Evolutionary conservation across 2,113 vertebrate species (phyloP), one percentile per base, ranked within the genome.

Genomic region (Atherinomorus stipes): DNA sequence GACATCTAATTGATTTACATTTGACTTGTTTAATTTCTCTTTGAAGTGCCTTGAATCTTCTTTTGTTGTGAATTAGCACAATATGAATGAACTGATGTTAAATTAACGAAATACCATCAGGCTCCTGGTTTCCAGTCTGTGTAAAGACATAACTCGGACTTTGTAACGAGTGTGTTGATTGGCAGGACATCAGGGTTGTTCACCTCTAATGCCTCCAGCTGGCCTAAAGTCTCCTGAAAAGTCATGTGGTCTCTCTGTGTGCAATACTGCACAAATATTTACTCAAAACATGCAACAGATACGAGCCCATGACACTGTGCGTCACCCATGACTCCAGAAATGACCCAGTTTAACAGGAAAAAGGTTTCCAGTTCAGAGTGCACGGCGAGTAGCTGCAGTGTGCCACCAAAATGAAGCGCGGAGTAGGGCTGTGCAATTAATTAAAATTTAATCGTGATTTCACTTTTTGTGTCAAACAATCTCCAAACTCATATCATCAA

Each of bases 231-330:
- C 54, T 38, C 19, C 22, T 13, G 0, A 23, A 58, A 13, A 54
- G 22, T 38, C 13, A n/a, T n/a, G n/a, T n/a, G n/a, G n/a, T n/a
- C 69, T 50, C 61, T 37, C 11, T 50, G 60, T 38, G 0, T 23
- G 23, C 38, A 76, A 54, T 1, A 50, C 49, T 66, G 18, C 3
- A 25, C 79, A 78, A 85, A 83, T 54, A 85, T 83, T 83, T 78
- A 53, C 2, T 50, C 38, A 53, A 0, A 19, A 8, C 13, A 12
- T 26, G 57, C 6, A 37, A 62, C 16, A 66, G 40, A 21, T 4
- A n/a, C 26, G 1, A 44, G 11, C 7, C 50, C 31, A 16, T 22
- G 59, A 56, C 52, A 3, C 56, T 0, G 0, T 15, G 49, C n/a
- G n/a, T 3, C 78, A 2, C 7, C 7, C 31, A 5, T 4, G 23